These are phyloP conservation scores for Ormia ochracea DNA, from an alignment of 2,888 invertebrate species.

Conservation along the genomic window DNA sequence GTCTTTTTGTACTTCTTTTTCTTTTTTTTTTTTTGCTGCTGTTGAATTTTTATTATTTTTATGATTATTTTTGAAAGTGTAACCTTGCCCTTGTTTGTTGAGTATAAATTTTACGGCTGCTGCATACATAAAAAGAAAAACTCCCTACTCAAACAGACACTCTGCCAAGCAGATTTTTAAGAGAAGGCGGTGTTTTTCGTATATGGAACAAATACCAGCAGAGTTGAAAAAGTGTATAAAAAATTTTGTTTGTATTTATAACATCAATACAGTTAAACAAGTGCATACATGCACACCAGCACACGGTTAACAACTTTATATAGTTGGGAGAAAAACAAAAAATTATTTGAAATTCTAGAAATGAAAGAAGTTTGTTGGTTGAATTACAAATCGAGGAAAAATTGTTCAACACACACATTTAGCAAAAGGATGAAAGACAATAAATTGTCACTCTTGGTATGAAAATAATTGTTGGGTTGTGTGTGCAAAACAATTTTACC, in stretches of 20 bases:
- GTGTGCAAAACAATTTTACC: conserved; percentile 23
- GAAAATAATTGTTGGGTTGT: conserved; percentile 45
- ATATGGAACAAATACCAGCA: conserved; percentile 32
- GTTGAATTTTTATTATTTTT: conserved; percentile 33
- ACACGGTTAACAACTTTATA: background rate
- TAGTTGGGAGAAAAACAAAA: conserved; percentile 28
- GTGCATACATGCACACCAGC: conserved; percentile 29
- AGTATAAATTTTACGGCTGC: conserved; percentile 70
- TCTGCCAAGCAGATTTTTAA: background rate
- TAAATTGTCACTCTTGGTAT: conserved; percentile 57
- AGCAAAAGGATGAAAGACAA: conserved; percentile 31
- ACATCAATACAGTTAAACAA: conserved; percentile 57
- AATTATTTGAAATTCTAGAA: conserved; percentile 60
- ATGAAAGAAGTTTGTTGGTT: conserved; percentile 60
- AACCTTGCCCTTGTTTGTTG: conserved; percentile 73
- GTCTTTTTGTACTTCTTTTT: conserved; percentile 5
- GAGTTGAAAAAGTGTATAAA: conserved; percentile 28
- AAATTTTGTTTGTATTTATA: conserved; percentile 46
- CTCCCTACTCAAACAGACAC: conserved; percentile 9
- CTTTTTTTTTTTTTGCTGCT: background rate
- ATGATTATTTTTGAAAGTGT: conserved; percentile 63
- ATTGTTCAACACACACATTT: conserved; percentile 13
- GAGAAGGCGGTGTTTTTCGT: conserved; percentile 46
- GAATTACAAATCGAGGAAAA: conserved; percentile 60
- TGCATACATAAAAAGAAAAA: conserved; percentile 69